A percentile compares a stretch with the other conserved stretches of the same genome.
phyloP scores from a whole-genome alignment of 2,797 vertebrate species.

The Sibirionetta formosa region DNA sequence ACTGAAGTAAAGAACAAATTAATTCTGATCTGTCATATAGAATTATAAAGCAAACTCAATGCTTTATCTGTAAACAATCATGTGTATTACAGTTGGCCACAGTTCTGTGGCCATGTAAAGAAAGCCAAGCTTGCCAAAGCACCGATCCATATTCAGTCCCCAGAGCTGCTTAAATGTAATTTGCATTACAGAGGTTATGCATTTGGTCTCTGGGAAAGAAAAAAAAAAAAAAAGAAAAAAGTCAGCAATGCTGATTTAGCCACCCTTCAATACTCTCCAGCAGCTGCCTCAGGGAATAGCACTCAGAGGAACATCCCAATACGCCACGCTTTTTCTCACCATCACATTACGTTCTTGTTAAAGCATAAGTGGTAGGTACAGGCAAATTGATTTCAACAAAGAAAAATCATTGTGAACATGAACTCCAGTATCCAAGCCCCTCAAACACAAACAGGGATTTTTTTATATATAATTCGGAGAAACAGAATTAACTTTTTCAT shows the following conservation, averaged over 20 bases:
- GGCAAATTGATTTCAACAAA: slow-evolving; percentile 71
- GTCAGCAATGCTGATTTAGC: slow-evolving; percentile 36
- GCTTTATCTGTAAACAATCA: neutral
- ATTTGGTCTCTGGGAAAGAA: neutral
- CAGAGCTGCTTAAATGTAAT: slow-evolving; percentile 51
- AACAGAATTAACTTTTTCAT: neutral
- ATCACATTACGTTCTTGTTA: slow-evolving; percentile 61
- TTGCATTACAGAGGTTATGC: slow-evolving; percentile 62
- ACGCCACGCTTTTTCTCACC: slow-evolving; percentile 68
- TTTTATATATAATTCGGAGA: slow-evolving; percentile 28
- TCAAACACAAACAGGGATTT: neutral
- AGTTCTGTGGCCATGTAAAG: neutral
- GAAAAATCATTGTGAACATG: slow-evolving; percentile 34
- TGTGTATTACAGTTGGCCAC: neutral
- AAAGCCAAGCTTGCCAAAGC: neutral
- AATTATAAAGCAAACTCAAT: neutral
- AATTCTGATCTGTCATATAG: neutral
- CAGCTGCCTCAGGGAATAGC: slow-evolving; percentile 63
- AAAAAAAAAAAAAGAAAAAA: neutral
- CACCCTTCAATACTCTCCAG: slow-evolving; percentile 25
- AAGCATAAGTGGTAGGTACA: slow-evolving; percentile 52
- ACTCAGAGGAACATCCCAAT: slow-evolving; percentile 61
- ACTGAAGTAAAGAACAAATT: neutral
- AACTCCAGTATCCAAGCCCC: neutral
- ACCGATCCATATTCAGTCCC: slow-evolving; percentile 21